phyloP scores from a whole-genome alignment of 2,797 vertebrate species.

The Hippopotamyrus pictus region DNA sequence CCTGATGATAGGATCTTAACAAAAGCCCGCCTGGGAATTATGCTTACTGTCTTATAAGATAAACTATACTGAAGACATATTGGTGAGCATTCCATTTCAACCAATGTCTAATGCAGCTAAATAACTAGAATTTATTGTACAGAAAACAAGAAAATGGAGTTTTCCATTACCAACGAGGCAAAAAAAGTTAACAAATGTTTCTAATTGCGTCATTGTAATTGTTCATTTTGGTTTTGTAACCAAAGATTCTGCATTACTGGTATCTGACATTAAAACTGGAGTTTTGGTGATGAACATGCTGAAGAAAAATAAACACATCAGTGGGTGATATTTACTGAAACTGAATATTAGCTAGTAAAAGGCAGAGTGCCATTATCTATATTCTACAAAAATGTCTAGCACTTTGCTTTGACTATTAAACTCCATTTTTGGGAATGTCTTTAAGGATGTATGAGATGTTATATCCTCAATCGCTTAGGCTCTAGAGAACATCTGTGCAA shows the following conservation, averaged over 20 bases:
- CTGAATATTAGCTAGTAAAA: background rate
- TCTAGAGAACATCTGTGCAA: background rate
- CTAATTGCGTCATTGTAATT: background rate
- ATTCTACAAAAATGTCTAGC: background rate
- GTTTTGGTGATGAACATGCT: background rate
- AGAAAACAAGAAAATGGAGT: background rate
- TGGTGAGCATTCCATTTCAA: background rate
- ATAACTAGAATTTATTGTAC: background rate
- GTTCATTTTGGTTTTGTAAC: background rate
- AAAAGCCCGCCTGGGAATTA: background rate
- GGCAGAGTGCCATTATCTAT: background rate
- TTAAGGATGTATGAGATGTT: constrained; percentile 1
- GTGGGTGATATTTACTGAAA: background rate
- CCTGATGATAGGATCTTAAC: background rate
- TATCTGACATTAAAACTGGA: background rate
- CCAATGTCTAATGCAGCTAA: background rate
- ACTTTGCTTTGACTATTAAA: background rate
- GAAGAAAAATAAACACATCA: background rate
- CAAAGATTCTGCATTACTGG: background rate
- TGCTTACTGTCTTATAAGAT: background rate
- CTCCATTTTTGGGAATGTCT: background rate
- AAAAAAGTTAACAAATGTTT: background rate
- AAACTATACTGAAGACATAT: background rate
- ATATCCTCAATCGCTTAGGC: background rate
- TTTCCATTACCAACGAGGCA: background rate